Evolutionary conservation across 2,113 vertebrate species (phyloP), one percentile per base, ranked within the genome.

Genomic region (Euleptes europaea): DNA sequence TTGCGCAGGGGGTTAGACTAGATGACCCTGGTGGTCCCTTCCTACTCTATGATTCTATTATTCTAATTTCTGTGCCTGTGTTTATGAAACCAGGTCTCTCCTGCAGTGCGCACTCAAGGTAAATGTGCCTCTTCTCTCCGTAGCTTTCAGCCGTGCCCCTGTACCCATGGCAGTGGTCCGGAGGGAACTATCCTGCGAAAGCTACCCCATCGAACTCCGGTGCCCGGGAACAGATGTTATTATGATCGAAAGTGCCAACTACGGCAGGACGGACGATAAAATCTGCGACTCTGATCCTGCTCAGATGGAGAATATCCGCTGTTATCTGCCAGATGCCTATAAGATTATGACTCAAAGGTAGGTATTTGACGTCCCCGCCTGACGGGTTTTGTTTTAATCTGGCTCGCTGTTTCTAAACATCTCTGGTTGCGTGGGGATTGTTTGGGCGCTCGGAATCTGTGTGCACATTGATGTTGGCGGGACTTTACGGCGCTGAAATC

Each of bases 321-420:
- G 99, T 94, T 99, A 99, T 95, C 97, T 99, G 89, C 99, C 99
- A 66, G 99, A 99, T 93, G 98, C 99, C 74, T 99, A 99, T 97
- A 99, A 99, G 96, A 99, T 99, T 95, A 99, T 99, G 99, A 99
- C 98, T 93, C 98, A 99, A 91, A 98, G 99, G 99, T 99, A 97
- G 78, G 78, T 44, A 1, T 44, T 85, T 87, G 81, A 76, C 83
- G 76, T 72, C 88, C 47, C 83, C 90, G 76, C 82, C 89, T 88
- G 88, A 38, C 28, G 31, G 11, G 42, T 81, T 82, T 51, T 82
- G 12, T 85, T 88, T 80, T 85, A 92, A 93, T 92, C 91, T 0
- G 0, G 5, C 75, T 38, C 1, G 38, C 82, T 79, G 88, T 86
- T 78, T 84, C 78, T 70, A 26, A 26, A 75, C 84, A 31, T 85